A percentile compares a stretch with the other conserved stretches of the same genome.
phyloP scores from a whole-genome alignment of 2,888 invertebrate genomes.

The Tricholauxania praeusta region DNA sequence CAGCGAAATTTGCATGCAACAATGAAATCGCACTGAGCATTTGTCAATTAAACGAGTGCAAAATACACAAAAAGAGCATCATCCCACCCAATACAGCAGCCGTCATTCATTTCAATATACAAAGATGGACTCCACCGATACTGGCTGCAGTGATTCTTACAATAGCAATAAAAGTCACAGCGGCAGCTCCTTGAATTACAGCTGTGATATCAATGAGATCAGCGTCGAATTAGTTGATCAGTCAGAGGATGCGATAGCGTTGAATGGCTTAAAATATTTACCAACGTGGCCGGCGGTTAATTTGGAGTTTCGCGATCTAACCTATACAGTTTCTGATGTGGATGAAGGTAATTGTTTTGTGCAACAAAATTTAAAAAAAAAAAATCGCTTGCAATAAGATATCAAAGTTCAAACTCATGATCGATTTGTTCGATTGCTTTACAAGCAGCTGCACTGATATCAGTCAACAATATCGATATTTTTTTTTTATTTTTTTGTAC shows the following conservation, averaged over 20 bases:
- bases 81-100: too few species aligned
- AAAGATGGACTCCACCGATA: slow-evolving; percentile 47
- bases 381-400: neutral
- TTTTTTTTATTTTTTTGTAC: too few species aligned
- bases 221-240: slow-evolving; percentile 58
- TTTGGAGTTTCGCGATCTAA: slow-evolving; percentile 86
- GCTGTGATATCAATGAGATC: slow-evolving; percentile 63
- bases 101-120: too few species aligned
- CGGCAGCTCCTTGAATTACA: slow-evolving; percentile 57
- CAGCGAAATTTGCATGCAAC: too few species aligned
- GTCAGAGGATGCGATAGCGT: slow-evolving; percentile 76
- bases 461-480: too few species aligned
- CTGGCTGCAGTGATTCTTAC: slow-evolving; percentile 51
- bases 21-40: too few species aligned
- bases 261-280: slow-evolving; percentile 71
- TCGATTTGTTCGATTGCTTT: neutral
- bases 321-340: slow-evolving; percentile 82
- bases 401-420: neutral
- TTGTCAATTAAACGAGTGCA: too few species aligned
- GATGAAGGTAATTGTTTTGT: slow-evolving; percentile 70
- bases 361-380: neutral
- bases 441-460: too few species aligned
- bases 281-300: slow-evolving; percentile 80
- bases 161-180: slow-evolving; percentile 47
- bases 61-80: too few species aligned